phyloP scores from a whole-genome alignment of 2,797 vertebrate genomes.

The Bradypus variegatus region DNA sequence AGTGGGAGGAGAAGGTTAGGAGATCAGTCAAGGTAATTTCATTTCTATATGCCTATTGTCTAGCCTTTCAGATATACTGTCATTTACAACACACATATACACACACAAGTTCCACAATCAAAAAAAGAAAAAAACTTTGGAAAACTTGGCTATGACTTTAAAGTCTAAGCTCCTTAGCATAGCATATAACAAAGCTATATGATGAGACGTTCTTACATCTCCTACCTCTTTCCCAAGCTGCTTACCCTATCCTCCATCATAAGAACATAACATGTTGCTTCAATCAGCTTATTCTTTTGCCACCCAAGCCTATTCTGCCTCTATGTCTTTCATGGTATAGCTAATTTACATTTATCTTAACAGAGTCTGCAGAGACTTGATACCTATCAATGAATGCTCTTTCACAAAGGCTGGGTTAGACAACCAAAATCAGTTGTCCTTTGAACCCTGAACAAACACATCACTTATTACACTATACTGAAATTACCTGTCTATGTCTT shows the following conservation, averaged over 20 bases:
- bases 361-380: background rate
- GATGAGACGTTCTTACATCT: background rate
- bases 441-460: no score
- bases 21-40: background rate
- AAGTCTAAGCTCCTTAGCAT: background rate
- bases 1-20: background rate
- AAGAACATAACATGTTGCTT: background rate
- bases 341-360: background rate
- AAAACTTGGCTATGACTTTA: background rate
- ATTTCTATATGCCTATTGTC: background rate
- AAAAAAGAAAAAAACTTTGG: background rate
- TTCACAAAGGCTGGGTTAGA: no score
- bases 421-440: no score
- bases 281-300: background rate
- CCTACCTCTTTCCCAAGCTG: background rate
- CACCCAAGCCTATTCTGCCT: background rate
- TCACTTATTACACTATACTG: no score
- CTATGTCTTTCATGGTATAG: background rate
- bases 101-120: background rate
- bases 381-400: background rate
- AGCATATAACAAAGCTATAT: background rate
- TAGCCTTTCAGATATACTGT: background rate
- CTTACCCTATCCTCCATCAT: background rate
- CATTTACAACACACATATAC: background rate
- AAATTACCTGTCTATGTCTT: no score